Percentiles rank a stretch among this genome's conserved stretches.
Conservation (phyloP, 2,797 vertebrate species). For the Sebastes vulpes region DNA sequence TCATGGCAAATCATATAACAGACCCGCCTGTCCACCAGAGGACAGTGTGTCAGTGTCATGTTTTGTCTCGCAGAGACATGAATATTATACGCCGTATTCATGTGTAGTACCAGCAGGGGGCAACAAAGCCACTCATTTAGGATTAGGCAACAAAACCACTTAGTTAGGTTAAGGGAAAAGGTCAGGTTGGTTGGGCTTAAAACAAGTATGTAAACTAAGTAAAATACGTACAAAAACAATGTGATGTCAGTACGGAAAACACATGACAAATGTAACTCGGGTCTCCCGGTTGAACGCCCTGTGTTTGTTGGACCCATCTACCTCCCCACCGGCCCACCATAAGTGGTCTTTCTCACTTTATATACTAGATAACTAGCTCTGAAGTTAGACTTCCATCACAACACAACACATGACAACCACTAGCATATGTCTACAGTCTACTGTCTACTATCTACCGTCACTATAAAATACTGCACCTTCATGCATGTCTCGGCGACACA, state of each 20-base stretch:
- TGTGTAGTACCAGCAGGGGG: too few species aligned
- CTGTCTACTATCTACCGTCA: too few species aligned
- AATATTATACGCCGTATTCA: not conserved
- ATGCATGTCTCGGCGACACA: too few species aligned
- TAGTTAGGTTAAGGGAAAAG: not conserved
- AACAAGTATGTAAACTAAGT: not conserved
- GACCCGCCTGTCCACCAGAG: not conserved
- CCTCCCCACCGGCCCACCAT: not conserved
- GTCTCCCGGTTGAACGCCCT: not conserved
- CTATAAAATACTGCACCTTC: too few species aligned
- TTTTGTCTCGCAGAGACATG: not conserved
- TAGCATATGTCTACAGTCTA: too few species aligned
- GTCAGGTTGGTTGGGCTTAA: not conserved
- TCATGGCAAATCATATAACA: not conserved
- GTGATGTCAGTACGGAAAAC: not conserved
- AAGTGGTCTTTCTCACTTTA: too few species aligned
- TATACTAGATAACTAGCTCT: too few species aligned
- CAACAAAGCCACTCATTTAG: not conserved
- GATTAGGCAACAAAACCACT: not conserved
- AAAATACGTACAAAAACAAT: not conserved
- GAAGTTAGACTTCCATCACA: too few species aligned
- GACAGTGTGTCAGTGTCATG: not conserved
- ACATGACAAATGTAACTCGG: not conserved
- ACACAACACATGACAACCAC: too few species aligned
- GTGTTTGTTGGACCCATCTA: not conserved